phyloP scores from a whole-genome alignment of 2,888 invertebrate species.

The Hypselothyrea guttata region DNA sequence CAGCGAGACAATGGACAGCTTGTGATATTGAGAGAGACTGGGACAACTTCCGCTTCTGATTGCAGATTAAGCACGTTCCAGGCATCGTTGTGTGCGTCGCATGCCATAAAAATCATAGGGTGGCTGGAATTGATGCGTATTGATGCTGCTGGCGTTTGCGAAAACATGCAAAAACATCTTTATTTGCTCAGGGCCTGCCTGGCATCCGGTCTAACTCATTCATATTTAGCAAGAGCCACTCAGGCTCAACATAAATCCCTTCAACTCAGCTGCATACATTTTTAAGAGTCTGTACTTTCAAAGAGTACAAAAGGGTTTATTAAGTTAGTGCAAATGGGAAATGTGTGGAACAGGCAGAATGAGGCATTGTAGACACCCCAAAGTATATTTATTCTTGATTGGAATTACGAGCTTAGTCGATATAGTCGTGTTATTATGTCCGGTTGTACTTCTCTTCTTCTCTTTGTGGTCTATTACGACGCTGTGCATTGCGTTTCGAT shows the following conservation, averaged over 20 bases:
- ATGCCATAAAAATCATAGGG: not conserved
- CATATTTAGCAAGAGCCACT: conserved; percentile 19
- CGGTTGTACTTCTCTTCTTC: too few relatives aligned
- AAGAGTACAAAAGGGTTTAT: too few relatives aligned
- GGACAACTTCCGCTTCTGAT: conserved; percentile 74
- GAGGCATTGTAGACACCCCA: too few relatives aligned
- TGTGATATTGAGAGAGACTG: conserved; percentile 28
- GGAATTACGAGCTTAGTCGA: too few relatives aligned
- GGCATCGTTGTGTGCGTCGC: conserved; percentile 27
- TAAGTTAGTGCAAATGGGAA: too few relatives aligned
- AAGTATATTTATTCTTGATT: too few relatives aligned
- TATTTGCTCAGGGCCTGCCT: conserved; percentile 66
- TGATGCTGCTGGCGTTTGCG: conserved; percentile 65
- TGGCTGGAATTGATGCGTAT: conserved; percentile 65
- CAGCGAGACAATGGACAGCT: conserved; percentile 38
- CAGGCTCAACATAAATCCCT: conserved; percentile 7
- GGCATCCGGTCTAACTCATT: conserved; percentile 42
- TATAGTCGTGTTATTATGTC: too few relatives aligned
- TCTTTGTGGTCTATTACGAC: too few relatives aligned
- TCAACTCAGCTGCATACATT: too few relatives aligned
- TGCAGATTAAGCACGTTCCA: conserved; percentile 77
- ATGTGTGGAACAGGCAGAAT: too few relatives aligned
- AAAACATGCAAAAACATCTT: conserved; percentile 62
- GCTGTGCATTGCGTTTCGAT: too few relatives aligned
- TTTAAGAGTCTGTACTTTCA: too few relatives aligned